These are phyloP conservation scores for Onychostoma macrolepis DNA, from an alignment of 2,113 vertebrate species.

Conservation along the genomic window DNA sequence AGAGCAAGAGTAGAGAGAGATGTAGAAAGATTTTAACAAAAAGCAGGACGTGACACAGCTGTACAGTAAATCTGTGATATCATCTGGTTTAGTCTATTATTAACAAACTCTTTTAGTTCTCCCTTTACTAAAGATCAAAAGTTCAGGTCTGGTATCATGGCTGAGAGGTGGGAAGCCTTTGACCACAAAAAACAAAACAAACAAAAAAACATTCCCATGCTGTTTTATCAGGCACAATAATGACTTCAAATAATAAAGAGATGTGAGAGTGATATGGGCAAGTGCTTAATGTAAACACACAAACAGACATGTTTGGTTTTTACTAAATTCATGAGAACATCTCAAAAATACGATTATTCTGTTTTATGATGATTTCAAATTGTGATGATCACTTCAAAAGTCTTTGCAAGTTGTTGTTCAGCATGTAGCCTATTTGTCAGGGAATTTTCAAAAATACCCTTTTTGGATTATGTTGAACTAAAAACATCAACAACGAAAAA, in stretches of 20 bases:
- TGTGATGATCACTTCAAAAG: neutral
- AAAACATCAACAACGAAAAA: neutral
- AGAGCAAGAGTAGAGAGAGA: conserved; percentile 13
- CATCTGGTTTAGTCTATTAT: neutral
- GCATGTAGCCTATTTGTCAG: neutral
- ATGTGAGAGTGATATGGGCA: neutral
- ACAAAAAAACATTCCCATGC: conserved; percentile 4
- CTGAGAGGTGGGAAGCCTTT: neutral
- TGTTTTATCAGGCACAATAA: conserved; percentile 22
- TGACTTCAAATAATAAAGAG: neutral
- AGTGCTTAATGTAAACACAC: neutral
- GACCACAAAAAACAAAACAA: neutral
- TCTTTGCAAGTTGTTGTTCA: neutral
- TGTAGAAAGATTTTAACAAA: conserved; percentile 10
- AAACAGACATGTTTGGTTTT: neutral
- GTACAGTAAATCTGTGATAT: conserved; percentile 27
- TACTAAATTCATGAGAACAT: neutral
- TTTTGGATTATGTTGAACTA: neutral
- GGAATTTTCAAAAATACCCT: too few species aligned
- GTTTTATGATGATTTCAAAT: neutral
- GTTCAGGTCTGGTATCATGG: neutral
- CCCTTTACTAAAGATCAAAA: neutral
- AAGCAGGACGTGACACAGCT: neutral
- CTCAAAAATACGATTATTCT: neutral
- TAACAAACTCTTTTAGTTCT: neutral